A percentile compares a stretch with the other conserved stretches of the same genome.
These are phyloP conservation scores for Epinotia demarniana DNA, from an alignment of 2,888 invertebrate genomes.

Conservation along the genomic window DNA sequence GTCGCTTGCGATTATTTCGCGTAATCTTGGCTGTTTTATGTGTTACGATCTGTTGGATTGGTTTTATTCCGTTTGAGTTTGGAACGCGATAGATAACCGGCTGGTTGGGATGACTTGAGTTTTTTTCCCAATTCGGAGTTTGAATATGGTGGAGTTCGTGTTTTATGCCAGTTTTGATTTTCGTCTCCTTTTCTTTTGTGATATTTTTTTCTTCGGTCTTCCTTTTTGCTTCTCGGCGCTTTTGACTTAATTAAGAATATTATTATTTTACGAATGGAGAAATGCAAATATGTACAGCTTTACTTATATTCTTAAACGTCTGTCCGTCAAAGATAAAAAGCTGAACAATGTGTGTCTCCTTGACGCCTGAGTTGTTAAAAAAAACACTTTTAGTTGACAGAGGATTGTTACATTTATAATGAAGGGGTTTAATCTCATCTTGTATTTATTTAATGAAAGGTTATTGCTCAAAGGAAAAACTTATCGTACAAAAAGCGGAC, in stretches of 20 bases:
- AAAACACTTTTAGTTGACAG: too few relatives aligned
- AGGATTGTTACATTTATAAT: too few relatives aligned
- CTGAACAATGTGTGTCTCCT: too few relatives aligned
- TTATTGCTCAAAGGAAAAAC: too few relatives aligned
- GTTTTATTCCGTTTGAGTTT: conserved; percentile 45
- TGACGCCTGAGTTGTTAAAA: too few relatives aligned
- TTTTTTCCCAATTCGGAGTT: conserved; percentile 12
- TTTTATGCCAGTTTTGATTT: neutral
- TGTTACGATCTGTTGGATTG: conserved; percentile 45
- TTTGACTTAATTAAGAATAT: neutral
- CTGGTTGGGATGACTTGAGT: neutral
- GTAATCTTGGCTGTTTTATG: conserved; percentile 58
- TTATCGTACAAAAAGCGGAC: too few relatives aligned
- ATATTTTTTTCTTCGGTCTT: neutral
- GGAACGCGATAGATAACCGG: conserved; percentile 41
- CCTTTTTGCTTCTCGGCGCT: neutral
- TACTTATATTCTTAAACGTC: too few relatives aligned
- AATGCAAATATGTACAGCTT: too few relatives aligned
- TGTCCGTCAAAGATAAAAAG: too few relatives aligned
- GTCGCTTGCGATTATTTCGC: conserved; percentile 64
- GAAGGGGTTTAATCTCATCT: too few relatives aligned
- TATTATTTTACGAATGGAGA: too few relatives aligned
- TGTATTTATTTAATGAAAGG: too few relatives aligned
- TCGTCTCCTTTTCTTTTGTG: neutral
- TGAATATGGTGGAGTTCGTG: neutral